phyloP scores from a whole-genome alignment of 2,797 vertebrate genomes.

The Decapterus maruadsi region DNA sequence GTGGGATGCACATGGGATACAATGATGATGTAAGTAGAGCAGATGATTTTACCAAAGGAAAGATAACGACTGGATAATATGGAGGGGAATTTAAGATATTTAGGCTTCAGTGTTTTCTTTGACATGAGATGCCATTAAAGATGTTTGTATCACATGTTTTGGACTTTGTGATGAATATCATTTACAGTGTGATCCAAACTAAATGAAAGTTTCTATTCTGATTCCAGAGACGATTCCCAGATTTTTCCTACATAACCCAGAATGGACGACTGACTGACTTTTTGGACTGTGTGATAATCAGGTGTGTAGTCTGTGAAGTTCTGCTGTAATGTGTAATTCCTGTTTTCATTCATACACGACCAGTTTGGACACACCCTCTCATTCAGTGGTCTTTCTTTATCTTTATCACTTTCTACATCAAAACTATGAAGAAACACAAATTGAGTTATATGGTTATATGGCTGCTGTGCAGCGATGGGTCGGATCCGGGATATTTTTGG shows the following conservation, averaged over 20 bases:
- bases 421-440: too few species aligned
- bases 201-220: conserved; percentile 13
- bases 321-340: background rate
- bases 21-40: conserved; percentile 92
- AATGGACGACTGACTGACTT: conserved; percentile 96
- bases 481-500: too few species aligned
- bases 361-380: too few species aligned
- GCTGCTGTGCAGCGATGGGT: too few species aligned
- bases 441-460: too few species aligned
- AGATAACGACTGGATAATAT: background rate
- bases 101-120: too few species aligned
- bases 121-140: too few species aligned
- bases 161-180: background rate
- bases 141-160: background rate
- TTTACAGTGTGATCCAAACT: background rate
- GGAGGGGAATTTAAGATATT: too few species aligned
- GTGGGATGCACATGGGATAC: conserved; percentile 99
- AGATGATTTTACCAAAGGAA: background rate
- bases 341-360: background rate
- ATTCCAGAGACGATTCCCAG: conserved; percentile 95
- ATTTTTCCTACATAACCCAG: conserved; percentile 97
- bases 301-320: conserved; percentile 73
- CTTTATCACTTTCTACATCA: too few species aligned
- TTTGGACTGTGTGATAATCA: conserved; percentile 98
- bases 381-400: too few species aligned